Evolutionary conservation across 2,797 vertebrate genomes (phyloP), one percentile per base, ranked within the genome.

Genomic region (Tapera naevia): DNA sequence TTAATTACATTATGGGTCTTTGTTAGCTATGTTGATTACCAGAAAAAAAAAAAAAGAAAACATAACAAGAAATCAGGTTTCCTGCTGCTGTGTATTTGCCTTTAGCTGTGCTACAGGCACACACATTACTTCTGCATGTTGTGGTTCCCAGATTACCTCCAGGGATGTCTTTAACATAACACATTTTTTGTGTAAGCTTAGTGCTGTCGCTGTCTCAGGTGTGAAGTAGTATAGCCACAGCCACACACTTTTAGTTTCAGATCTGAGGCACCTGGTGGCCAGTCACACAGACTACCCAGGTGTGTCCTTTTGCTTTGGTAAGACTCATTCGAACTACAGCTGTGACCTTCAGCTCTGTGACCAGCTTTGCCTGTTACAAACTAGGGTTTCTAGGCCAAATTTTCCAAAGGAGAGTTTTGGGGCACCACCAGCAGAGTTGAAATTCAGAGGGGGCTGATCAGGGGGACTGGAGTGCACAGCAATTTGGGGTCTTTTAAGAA

Each of bases 381-480:
- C 2, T 10, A 66, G 16, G 5, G 9, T 61, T 72, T 86, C 48
- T 23, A 6, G 16, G 24, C 23, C 22, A 37, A 32, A n/a, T 84
- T 66, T 75, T 84, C 37, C 28, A 25, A 79, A 90, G 14, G 17
- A 71, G 6, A 75, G 17, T 54, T 81, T 80, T 57, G 43, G 13
- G 19, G 28, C 6, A 39, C 11, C 10, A 37, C 4, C 4, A 15
- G 35, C 2, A 5, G 37, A 69, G 28, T 0, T 75, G 50, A 53
- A 28, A 8, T 4, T 67, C 46, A 41, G 41, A 88, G 4, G 24
- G 27, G 5, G 2, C 7, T 78, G 30, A 51, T 48, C 24, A 51
- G 41, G 14, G 61, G 19, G 19, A 62, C n/a, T 18, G 0, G 3
- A 81, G 11, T 46, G 17, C 1, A 0, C 7, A 64, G 32, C 23